Evolutionary conservation across 2,113 vertebrate genomes (phyloP), one percentile per base, ranked within the genome.

Genomic region (Myotis lucifugus): DNA sequence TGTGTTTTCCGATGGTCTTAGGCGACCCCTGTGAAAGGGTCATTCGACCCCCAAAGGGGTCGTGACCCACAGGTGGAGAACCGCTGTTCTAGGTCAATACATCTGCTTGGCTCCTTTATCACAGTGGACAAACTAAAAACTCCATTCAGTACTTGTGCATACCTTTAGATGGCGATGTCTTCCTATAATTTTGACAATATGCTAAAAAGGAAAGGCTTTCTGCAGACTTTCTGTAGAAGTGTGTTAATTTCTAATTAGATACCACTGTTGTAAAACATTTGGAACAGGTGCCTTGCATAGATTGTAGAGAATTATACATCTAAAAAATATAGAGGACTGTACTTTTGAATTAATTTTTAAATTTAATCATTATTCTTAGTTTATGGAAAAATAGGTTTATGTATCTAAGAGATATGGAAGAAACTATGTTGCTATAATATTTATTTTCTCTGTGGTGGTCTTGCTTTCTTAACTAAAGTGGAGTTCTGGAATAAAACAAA

Each of bases 81-180:
- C 46, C 46, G 46, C 10, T 46, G 10, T 72, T 48, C 40, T 54
- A 32, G n/a, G 50, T 6, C 17, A 76, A 6, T 79, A 10, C 32
- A 29, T 88, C 67, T 88, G 46, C 50, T 88, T 78, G 56, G 14
- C 67, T 52, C 17, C 7, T 76, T 7, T 34, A 11, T 79, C 29
- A 48, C 18, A 27, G 29, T 40, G 32, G 25, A 4, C 23, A 91
- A 72, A 12, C 6, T 27, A 67, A 81, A 21, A 79, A 73, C 25
- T 54, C 5, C 40, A 15, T 54, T 69, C 77, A 91, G 29, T 95
- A 66, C 29, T 76, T 94, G 46, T 21, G 5, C 2, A 23, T 21
- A 95, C 78, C 96, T 85, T 86, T 95, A 97, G 97, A 93, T 97
- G 97, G 97, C 59, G 46, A 88, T 95, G 82, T 95, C 85, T 91